A percentile compares a stretch with the other conserved stretches of the same genome.
phyloP scores from a whole-genome alignment of 2,113 vertebrate species.

The Gallinago undulata region DNA sequence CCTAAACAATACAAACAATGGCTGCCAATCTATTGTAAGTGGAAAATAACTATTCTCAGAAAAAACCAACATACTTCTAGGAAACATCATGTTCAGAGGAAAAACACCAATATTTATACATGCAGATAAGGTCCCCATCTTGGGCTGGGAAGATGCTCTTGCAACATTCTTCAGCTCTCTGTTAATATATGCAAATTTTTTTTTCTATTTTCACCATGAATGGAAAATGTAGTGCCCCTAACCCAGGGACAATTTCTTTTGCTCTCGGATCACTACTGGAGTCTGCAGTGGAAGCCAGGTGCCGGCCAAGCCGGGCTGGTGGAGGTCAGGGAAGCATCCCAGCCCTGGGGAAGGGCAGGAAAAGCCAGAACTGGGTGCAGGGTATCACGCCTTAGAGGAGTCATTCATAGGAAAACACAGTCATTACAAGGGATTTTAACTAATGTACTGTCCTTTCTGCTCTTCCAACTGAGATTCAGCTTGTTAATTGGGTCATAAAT shows the following conservation, averaged over 20 bases:
- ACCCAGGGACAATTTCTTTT: background rate
- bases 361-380: background rate
- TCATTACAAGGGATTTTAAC: background rate
- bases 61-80: background rate
- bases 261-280: background rate
- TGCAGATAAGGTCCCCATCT: background rate
- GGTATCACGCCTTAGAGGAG: background rate
- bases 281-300: background rate
- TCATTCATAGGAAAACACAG: background rate
- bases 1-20: conserved; percentile 54
- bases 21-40: background rate
- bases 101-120: background rate
- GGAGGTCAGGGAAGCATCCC: background rate
- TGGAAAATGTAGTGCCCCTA: background rate
- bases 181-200: background rate
- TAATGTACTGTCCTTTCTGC: background rate
- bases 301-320: background rate
- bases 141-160: background rate
- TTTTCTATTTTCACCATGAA: background rate
- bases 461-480: background rate
- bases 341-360: background rate
- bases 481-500: background rate
- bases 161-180: background rate
- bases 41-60: conserved; percentile 30
- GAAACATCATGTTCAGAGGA: background rate